Evolutionary conservation across 92 coral and sea anemone genomes (phyloP), one percentile per base, ranked within the genome.

Genomic region (Heteractis magnifica): DNA sequence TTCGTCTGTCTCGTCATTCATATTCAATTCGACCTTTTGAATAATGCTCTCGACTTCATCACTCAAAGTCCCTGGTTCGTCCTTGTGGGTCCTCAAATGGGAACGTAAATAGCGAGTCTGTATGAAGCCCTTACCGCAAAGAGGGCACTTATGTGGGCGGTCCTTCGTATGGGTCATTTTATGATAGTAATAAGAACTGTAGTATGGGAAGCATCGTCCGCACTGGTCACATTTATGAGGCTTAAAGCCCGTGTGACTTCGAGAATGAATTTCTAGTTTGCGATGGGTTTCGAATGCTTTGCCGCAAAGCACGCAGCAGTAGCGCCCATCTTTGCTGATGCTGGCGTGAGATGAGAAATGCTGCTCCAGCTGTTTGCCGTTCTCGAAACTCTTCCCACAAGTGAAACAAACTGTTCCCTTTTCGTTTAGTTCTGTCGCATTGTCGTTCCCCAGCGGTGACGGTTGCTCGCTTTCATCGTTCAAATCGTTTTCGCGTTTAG

Each of bases 161-260:
- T 94, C 95, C 82, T 92, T 92, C 14, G 98, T 94, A 88, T 94
- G 98, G n/a, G 98, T 94, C 98, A 94, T 94, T 81, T 94, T 94
- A 71, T 94, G 98, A 79, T 94, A 94, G 85, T 94, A 94, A 65
- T 92, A 94, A 0, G 98, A 94, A 79, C 98, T 94, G 86, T 94
- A 94, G 76, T 94, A 94, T 6, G 98, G 98, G 51, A 94, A 94
- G 75, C 95, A 89, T 48, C 98, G 98, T 20, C 98, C 98, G 51
- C 98, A 94, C 48, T 84, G 87, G 52, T 94, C 95, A 51, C 98
- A 94, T 81, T 92, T 94, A 85, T 94, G 98, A 51, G 98, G 98
- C 65, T 94, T 94, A 83, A 94, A 94, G 0, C 98, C 98, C 4
- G 98, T 94, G 72, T 94, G 98, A 79, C 98, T 91, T 19, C 98